phyloP scores from a whole-genome alignment of 2,113 vertebrate genomes.

The Zosterops pallidus region DNA sequence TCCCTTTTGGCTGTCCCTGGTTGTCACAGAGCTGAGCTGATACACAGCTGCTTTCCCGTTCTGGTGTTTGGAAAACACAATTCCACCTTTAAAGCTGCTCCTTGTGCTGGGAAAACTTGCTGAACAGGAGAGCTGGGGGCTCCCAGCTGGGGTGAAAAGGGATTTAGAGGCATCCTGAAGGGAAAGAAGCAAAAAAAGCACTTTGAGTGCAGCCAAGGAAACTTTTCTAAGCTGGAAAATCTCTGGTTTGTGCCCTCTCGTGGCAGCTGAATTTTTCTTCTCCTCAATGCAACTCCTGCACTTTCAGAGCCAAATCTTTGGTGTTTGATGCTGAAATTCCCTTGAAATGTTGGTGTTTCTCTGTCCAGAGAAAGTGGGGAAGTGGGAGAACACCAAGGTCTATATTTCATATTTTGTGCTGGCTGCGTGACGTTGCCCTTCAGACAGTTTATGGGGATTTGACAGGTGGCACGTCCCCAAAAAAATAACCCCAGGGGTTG shows the following conservation, averaged over 20 bases:
- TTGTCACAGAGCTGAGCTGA: not conserved
- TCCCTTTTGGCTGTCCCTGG: not conserved
- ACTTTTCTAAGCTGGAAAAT: not conserved
- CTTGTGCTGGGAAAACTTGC: not conserved
- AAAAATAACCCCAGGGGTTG: not conserved
- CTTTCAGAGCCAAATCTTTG: not conserved
- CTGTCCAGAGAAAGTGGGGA: not conserved
- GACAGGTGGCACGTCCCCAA: not conserved
- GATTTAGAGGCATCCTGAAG: not conserved
- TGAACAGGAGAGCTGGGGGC: not conserved
- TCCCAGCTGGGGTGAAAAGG: not conserved
- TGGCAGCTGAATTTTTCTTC: not conserved
- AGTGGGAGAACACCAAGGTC: not conserved
- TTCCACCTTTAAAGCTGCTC: rapidly evolving
- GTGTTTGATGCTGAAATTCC: not conserved
- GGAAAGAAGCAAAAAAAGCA: not conserved
- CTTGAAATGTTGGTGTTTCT: not conserved
- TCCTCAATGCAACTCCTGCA: not conserved
- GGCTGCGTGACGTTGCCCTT: not conserved
- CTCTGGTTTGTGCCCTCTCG: conserved; percentile 42
- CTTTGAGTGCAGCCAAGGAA: not conserved
- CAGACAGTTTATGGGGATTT: not conserved
- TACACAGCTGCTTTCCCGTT: not conserved
- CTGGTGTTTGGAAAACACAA: not conserved
- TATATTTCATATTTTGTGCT: rapidly evolving